Evolutionary conservation across 2,797 vertebrate species (phyloP).

Genomic region (Characodon lateralis): DNA sequence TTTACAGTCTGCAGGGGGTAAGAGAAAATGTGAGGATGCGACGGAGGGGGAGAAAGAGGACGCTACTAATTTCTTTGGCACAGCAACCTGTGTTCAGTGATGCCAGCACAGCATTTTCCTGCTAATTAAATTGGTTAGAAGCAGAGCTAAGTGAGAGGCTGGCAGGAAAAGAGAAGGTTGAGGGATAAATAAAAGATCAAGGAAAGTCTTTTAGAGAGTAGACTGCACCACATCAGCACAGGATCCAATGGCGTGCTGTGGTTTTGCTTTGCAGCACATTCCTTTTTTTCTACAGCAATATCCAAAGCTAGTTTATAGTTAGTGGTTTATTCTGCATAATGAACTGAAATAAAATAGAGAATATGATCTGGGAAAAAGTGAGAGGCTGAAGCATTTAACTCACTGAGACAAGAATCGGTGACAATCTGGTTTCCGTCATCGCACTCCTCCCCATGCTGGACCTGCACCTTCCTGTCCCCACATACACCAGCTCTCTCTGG

Average conservation of each 20-base stretch:
- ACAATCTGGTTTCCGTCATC: slow-evolving; percentile 91
- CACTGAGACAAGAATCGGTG: slow-evolving; percentile 91
- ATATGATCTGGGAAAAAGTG: slow-evolving; percentile 3
- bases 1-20: slow-evolving; percentile 84
- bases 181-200: slow-evolving; percentile 58
- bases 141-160: slow-evolving; percentile 35
- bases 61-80: slow-evolving; percentile 71
- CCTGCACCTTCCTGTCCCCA: slow-evolving; percentile 90
- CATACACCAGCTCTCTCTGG: slow-evolving; percentile 80
- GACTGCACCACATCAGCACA: slow-evolving; percentile 36
- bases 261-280: slow-evolving; percentile 30
- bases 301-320: slow-evolving; percentile 1
- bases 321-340: not conserved
- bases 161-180: slow-evolving; percentile 39
- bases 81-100: slow-evolving; percentile 38
- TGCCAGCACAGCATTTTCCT: slow-evolving; percentile 72
- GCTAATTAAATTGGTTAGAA: slow-evolving; percentile 70
- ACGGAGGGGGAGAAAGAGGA: slow-evolving; percentile 36
- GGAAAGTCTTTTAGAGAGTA: slow-evolving; percentile 46
- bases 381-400: slow-evolving; percentile 63
- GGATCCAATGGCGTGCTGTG: slow-evolving; percentile 16
- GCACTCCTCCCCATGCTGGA: slow-evolving; percentile 89
- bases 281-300: slow-evolving; percentile 5
- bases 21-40: slow-evolving; percentile 12
- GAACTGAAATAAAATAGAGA: not conserved